phyloP scores from a whole-genome alignment of 2,797 vertebrate species.

The Peromyscus aztecus region DNA sequence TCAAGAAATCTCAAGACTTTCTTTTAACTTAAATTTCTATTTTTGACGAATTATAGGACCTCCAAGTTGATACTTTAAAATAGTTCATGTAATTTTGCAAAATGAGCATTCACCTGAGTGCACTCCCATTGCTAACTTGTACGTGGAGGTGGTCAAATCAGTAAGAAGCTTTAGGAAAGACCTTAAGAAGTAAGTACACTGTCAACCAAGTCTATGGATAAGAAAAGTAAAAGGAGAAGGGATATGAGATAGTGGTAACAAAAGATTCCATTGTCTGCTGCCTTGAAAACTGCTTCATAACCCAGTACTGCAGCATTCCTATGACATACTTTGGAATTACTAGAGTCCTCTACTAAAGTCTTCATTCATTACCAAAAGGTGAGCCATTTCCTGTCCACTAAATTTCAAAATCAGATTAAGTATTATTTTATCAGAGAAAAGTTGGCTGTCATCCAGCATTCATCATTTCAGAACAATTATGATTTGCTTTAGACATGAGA shows the following conservation, averaged over 20 bases:
- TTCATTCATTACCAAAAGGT: conserved; percentile 75
- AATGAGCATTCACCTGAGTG: neutral
- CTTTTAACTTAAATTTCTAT: conserved; percentile 23
- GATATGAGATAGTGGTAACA: neutral
- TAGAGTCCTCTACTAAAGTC: conserved; percentile 28
- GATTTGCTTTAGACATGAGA: conserved; percentile 60
- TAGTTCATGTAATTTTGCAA: conserved; percentile 48
- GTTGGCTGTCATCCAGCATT: conserved; percentile 62
- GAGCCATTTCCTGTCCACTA: conserved; percentile 75
- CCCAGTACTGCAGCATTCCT: neutral
- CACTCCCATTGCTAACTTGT: neutral
- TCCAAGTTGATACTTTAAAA: conserved; percentile 1
- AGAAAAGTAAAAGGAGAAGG: neutral
- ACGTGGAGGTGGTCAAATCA: neutral
- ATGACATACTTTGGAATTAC: conserved; percentile 54
- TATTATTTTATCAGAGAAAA: conserved; percentile 76
- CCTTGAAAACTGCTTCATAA: conserved; percentile 6
- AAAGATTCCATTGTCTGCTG: neutral
- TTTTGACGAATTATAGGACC: conserved; percentile 37
- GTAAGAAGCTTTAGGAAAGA: neutral
- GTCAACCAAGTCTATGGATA: neutral
- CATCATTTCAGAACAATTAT: conserved; percentile 77
- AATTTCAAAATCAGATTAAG: conserved; percentile 70
- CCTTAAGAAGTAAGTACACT: neutral
- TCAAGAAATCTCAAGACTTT: neutral